These are phyloP conservation scores for Punctoribates punctum DNA, from an alignment of 2,888 invertebrate genomes.

Conservation along the genomic window DNA sequence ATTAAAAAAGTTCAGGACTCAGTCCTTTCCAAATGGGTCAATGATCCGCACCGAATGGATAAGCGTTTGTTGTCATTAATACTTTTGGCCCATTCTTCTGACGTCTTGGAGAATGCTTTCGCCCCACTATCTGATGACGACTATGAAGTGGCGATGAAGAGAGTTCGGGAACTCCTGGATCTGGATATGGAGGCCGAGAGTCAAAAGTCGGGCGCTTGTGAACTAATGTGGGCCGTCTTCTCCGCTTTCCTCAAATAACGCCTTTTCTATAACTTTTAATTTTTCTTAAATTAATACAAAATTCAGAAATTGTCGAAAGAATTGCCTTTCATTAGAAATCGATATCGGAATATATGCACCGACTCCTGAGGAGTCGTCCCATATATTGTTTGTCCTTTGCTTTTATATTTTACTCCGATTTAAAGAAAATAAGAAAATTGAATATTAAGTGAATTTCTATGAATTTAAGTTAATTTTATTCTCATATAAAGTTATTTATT, in stretches of 20 bases:
- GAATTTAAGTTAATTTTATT: neutral
- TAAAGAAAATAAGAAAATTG: neutral
- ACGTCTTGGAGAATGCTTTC: slow-evolving; percentile 98
- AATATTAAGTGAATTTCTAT: neutral
- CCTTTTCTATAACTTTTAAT: neutral
- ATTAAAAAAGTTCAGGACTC: slow-evolving; percentile 99
- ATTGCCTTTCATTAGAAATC: too few species aligned
- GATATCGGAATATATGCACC: too few species aligned
- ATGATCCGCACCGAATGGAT: slow-evolving; percentile 96
- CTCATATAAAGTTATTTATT: neutral
- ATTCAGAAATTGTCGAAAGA: too few species aligned
- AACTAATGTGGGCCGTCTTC: slow-evolving; percentile 98
- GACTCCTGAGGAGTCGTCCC: too few species aligned
- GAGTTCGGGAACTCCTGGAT: slow-evolving; percentile 91
- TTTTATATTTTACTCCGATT: too few species aligned
- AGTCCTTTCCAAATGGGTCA: slow-evolving; percentile 90
- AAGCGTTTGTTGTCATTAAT: slow-evolving; percentile 87
- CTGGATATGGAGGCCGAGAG: slow-evolving; percentile 95
- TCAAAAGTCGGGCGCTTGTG: slow-evolving; percentile 81
- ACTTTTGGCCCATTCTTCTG: slow-evolving; percentile 93
- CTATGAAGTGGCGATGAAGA: slow-evolving; percentile 95
- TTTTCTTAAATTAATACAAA: neutral
- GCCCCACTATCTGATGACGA: slow-evolving; percentile 89
- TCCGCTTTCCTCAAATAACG: slow-evolving; percentile 61
- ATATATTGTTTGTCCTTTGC: too few species aligned